Conservation (phyloP, 37 sponge, comb jelly and placozoan species). For the Beroe forskalii region DNA sequence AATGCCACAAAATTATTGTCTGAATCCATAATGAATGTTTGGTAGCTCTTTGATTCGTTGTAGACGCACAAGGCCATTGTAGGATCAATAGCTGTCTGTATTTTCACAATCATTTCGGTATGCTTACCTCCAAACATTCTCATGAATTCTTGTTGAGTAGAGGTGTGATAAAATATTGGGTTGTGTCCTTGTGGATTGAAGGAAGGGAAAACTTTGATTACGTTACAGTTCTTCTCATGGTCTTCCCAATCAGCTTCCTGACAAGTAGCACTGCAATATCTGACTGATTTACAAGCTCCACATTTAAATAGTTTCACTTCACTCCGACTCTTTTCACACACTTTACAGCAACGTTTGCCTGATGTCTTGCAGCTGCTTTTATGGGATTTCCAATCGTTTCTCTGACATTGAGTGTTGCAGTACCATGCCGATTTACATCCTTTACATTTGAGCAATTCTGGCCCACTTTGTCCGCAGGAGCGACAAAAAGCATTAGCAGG, state of each 20-base stretch:
- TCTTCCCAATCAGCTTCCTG: background rate
- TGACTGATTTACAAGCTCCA: background rate
- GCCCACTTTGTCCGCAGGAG: background rate
- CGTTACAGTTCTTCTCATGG: background rate
- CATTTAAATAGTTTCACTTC: background rate
- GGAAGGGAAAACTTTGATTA: background rate
- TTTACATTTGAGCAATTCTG: background rate
- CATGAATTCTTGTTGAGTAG: background rate
- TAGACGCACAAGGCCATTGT: background rate
- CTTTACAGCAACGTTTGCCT: background rate
- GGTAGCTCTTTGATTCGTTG: background rate
- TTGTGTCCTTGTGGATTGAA: background rate
- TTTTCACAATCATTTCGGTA: background rate
- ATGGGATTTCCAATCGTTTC: background rate
- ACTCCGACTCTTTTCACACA: background rate
- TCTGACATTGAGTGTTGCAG: background rate
- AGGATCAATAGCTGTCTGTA: background rate
- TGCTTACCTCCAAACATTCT: background rate
- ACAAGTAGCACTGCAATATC: background rate
- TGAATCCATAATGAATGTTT: background rate
- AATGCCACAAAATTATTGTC: background rate
- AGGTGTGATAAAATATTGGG: background rate
- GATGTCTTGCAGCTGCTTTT: background rate
- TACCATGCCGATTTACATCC: too few relatives aligned
- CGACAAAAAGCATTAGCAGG: background rate